phyloP scores from a whole-genome alignment of 2,797 vertebrate genomes.

The Macrochelys suwanniensis region DNA sequence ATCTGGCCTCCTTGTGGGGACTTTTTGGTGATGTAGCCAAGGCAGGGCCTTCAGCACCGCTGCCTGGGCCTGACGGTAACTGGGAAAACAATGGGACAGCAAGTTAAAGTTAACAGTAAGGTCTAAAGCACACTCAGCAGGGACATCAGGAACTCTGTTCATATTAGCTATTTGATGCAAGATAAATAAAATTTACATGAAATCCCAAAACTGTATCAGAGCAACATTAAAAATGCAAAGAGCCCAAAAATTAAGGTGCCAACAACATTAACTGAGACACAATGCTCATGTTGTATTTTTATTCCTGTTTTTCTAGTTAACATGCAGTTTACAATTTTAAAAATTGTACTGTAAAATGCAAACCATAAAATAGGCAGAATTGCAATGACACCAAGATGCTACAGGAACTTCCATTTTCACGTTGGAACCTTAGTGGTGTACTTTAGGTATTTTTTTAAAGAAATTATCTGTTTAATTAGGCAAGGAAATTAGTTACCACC shows the following conservation, averaged over 20 bases:
- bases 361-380: not conserved
- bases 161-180: not conserved
- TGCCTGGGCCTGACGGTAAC: constrained; percentile 95
- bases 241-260: not conserved
- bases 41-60: constrained; percentile 91
- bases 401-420: accelerated
- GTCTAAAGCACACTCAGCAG: accelerated
- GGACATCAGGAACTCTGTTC: not conserved
- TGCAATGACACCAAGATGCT: not conserved
- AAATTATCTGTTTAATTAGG: not conserved
- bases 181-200: not conserved
- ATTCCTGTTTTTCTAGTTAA: not conserved
- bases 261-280: accelerated
- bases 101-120: not conserved
- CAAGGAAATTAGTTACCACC: not conserved
- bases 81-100: constrained; percentile 66
- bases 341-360: not conserved
- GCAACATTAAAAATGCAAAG: not conserved
- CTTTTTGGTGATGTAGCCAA: constrained; percentile 83
- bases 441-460: not conserved
- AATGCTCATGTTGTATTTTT: not conserved
- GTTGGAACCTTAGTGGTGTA: not conserved
- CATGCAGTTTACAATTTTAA: not conserved
- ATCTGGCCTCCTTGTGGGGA: constrained; percentile 91
- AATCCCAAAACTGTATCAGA: not conserved